Conservation (phyloP, 1,140 invertebrate genomes). For the Drosophila pallidifrons region DNA sequence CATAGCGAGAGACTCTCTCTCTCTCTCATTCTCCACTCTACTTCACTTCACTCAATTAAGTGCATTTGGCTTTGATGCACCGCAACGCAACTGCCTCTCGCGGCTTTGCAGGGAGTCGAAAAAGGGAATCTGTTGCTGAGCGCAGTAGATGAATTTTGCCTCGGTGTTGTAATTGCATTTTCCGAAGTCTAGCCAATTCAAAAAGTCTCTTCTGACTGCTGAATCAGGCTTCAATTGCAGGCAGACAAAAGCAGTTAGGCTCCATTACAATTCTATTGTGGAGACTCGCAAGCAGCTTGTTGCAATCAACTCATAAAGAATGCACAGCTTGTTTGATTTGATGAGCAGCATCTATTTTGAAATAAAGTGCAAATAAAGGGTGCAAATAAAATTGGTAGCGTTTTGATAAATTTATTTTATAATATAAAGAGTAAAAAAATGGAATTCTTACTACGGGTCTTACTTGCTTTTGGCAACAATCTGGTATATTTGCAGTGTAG, state of each 20-base stretch:
- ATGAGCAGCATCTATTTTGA: not conserved
- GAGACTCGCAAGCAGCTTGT: not conserved
- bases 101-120: not conserved
- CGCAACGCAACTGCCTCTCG: constrained; percentile 10
- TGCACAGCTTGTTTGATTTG: not conserved
- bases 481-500: too few species aligned
- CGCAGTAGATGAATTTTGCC: not conserved
- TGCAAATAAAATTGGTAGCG: not conserved
- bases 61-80: constrained; percentile 68
- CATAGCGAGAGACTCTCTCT: constrained; percentile 8
- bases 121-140: not conserved
- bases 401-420: too few species aligned
- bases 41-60: constrained; percentile 59
- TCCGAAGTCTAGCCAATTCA: constrained; percentile 8
- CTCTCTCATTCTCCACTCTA: constrained; percentile 1
- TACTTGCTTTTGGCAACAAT: too few species aligned
- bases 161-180: constrained; percentile 33
- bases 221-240: not conserved
- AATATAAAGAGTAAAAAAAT: too few species aligned
- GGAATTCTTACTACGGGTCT: too few species aligned
- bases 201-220: not conserved
- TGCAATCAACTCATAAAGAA: constrained; percentile 2
- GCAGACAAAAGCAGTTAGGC: not conserved
- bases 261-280: not conserved
- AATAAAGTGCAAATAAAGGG: not conserved